A percentile compares a stretch with the other conserved stretches of the same genome.
Conservation (phyloP, 1,140 invertebrate species). For the Heliconius himera region DNA sequence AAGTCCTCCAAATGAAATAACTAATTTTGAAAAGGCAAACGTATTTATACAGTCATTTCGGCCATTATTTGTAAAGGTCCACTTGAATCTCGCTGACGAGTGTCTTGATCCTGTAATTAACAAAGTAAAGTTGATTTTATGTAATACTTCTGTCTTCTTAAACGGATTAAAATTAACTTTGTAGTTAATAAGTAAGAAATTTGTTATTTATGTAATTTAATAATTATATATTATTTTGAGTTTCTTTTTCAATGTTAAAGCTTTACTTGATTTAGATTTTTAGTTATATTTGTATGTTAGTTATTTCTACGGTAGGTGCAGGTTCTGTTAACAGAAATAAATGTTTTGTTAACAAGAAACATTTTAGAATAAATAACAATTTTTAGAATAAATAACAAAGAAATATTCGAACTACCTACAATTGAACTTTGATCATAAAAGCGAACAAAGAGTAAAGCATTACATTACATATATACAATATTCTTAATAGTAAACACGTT, state of each 20-base stretch:
- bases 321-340: too few species aligned
- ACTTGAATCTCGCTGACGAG: slow-evolving; percentile 85
- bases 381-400: too few species aligned
- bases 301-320: too few species aligned
- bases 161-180: neutral
- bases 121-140: slow-evolving; percentile 84
- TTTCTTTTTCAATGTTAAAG: too few species aligned
- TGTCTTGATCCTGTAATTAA: slow-evolving; percentile 83
- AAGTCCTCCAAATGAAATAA: neutral
- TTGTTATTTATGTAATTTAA: neutral
- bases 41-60: slow-evolving; percentile 60
- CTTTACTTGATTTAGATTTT: too few species aligned
- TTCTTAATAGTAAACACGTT: neutral
- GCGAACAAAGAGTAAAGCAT: too few species aligned
- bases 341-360: too few species aligned
- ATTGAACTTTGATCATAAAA: too few species aligned
- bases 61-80: slow-evolving; percentile 83
- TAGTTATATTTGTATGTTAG: too few species aligned
- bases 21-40: slow-evolving; percentile 75
- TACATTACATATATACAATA: neutral
- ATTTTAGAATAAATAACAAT: too few species aligned
- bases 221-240: neutral
- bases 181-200: neutral
- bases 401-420: too few species aligned
- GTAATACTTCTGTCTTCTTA: slow-evolving; percentile 65